Conservation (phyloP, 2,888 invertebrate genomes). For the Norana najaformis region DNA sequence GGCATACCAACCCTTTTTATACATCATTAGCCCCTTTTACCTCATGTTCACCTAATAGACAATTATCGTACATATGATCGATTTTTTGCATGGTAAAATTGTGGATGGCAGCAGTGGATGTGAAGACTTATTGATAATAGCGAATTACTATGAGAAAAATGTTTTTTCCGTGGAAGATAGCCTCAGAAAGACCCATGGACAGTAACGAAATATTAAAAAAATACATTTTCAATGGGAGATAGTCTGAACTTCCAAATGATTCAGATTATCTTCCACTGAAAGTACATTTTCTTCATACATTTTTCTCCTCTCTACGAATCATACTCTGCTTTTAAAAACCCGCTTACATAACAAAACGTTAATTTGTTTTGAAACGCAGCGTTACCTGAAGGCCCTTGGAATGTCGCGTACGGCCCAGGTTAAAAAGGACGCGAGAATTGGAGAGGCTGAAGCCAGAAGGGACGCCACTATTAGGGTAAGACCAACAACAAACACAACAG, state of each 20-base stretch:
- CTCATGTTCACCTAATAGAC: background rate
- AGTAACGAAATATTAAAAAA: no score
- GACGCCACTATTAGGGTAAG: constrained; percentile 80
- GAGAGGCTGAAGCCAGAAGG: constrained; percentile 87
- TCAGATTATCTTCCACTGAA: no score
- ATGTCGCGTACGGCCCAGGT: constrained; percentile 61
- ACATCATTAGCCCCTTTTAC: background rate
- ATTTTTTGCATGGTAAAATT: background rate
- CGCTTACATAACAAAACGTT: background rate
- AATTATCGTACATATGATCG: no score
- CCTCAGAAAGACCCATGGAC: no score
- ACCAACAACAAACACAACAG: background rate
- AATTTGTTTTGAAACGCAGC: constrained; percentile 55
- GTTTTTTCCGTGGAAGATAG: no score
- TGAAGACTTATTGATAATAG: background rate
- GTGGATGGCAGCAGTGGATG: background rate
- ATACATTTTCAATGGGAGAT: no score
- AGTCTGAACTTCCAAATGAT: no score
- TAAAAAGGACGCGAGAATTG: constrained; percentile 85
- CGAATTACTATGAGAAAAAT: no score
- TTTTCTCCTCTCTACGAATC: no score
- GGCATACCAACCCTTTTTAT: no score
- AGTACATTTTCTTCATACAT: no score
- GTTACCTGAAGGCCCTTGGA: constrained; percentile 86
- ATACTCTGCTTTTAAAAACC: background rate